Evolutionary conservation across 2,113 vertebrate genomes (phyloP).

Genomic region (Myrmecobius fasciatus): DNA sequence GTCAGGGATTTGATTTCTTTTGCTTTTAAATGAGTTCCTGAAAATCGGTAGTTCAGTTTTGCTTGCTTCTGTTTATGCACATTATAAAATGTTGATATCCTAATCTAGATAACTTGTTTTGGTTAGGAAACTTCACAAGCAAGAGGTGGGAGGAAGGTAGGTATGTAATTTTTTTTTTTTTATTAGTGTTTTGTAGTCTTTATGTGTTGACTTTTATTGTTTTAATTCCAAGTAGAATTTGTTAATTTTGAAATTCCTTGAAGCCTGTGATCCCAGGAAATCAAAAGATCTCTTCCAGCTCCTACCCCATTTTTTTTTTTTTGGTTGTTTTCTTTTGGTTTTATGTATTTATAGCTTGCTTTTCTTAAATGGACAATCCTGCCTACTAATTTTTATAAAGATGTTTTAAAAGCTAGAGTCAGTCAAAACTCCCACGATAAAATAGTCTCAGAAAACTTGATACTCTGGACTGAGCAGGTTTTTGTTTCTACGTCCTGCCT

Average conservation of each 20-base stretch:
- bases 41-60: slow-evolving; percentile 57
- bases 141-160: slow-evolving; percentile 56
- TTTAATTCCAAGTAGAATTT: slow-evolving; percentile 55
- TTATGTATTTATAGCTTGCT: not conserved
- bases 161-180: not conserved
- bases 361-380: not conserved
- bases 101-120: slow-evolving; percentile 63
- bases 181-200: slow-evolving; percentile 24
- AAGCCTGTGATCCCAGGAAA: slow-evolving; percentile 51
- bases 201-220: slow-evolving; percentile 56
- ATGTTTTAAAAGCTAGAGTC: slow-evolving; percentile 56
- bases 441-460: slow-evolving; percentile 55
- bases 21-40: slow-evolving; percentile 50
- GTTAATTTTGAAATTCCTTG: slow-evolving; percentile 55
- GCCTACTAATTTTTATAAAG: slow-evolving; percentile 48
- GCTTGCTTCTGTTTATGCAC: slow-evolving; percentile 66
- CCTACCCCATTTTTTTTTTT: slow-evolving; percentile 57
- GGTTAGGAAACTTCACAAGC: slow-evolving; percentile 55
- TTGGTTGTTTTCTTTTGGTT: not conserved
- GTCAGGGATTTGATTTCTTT: slow-evolving; percentile 57
- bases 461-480: slow-evolving; percentile 57
- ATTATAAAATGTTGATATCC: slow-evolving; percentile 61
- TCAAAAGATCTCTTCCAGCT: slow-evolving; percentile 54
- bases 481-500: slow-evolving; percentile 8
- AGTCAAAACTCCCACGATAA: slow-evolving; percentile 60